Conservation (phyloP, 1,140 invertebrate species). For the Onthophagus taurus region DNA sequence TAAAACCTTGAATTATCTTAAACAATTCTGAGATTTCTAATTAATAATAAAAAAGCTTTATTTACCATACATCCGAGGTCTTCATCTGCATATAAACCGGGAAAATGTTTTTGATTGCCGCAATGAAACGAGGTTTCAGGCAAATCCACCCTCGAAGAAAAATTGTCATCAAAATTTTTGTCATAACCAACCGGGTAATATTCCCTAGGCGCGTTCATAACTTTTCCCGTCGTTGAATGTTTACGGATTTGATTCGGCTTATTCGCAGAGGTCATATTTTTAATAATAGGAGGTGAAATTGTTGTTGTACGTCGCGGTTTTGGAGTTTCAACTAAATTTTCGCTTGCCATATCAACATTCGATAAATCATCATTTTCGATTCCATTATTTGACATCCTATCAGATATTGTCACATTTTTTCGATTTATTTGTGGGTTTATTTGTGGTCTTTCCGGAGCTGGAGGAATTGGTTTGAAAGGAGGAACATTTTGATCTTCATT, state of each 20-base stretch:
- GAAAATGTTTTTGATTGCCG: conserved; percentile 81
- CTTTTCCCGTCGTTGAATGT: conserved; percentile 44
- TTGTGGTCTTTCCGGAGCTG: conserved; percentile 45
- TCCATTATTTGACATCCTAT: too few species aligned
- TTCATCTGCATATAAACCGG: conserved; percentile 80
- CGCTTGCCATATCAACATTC: too few species aligned
- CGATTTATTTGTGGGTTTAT: too few species aligned
- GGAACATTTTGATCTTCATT: conserved; percentile 41
- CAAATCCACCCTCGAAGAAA: conserved; percentile 70
- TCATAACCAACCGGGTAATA: conserved; percentile 80
- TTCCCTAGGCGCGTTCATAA: conserved; percentile 81
- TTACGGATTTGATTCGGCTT: conserved; percentile 15
- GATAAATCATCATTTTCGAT: too few species aligned
- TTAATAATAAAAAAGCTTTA: too few species aligned
- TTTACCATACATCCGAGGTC: conserved; percentile 86
- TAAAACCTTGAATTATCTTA: too few species aligned
- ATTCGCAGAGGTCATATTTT: conserved; percentile 1
- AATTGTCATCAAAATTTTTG: conserved; percentile 81
- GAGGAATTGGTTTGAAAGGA: conserved; percentile 64
- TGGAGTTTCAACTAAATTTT: conserved; percentile 30
- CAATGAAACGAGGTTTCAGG: conserved; percentile 82
- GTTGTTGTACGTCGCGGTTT: conserved; percentile 31
- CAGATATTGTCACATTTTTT: too few species aligned
- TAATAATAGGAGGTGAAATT: conserved; percentile 25
- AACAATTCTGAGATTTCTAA: too few species aligned